These are phyloP conservation scores for Ameiurus melas DNA, from an alignment of 2,113 vertebrate genomes.

Conservation along the genomic window DNA sequence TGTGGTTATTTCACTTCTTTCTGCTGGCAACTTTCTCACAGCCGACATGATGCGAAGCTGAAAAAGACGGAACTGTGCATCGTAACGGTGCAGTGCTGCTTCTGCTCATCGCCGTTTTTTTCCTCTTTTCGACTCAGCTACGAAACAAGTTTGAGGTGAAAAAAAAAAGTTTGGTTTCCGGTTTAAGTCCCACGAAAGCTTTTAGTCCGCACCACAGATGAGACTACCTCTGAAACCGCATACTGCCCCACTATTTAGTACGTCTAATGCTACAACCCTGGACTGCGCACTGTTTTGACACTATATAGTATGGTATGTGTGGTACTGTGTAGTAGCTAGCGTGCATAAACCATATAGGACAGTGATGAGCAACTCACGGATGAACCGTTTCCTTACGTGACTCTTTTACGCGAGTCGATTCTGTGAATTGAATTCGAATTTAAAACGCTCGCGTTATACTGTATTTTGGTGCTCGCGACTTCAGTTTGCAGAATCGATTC, in stretches of 20 bases:
- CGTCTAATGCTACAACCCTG: neutral
- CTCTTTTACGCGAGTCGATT: constrained; percentile 1
- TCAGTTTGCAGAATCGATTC: neutral
- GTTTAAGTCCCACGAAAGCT: constrained; percentile 54
- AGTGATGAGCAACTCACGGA: neutral
- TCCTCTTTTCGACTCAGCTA: constrained; percentile 59
- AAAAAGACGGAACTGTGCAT: constrained; percentile 56
- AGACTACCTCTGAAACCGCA: constrained; percentile 14
- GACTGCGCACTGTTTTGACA: neutral
- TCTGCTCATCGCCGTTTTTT: constrained; percentile 48
- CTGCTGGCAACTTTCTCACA: constrained; percentile 43
- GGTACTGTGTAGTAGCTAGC: neutral
- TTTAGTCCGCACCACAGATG: constrained; percentile 15
- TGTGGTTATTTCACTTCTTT: constrained; percentile 34
- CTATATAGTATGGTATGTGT: neutral
- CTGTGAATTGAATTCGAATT: neutral
- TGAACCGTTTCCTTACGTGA: neutral
- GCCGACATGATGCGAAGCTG: constrained; percentile 56
- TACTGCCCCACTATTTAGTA: neutral
- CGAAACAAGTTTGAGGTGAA: constrained; percentile 53
- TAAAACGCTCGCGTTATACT: neutral
- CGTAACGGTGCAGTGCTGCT: constrained; percentile 29
- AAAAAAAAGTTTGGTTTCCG: constrained; percentile 61
- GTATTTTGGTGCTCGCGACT: neutral
- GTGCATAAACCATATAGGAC: neutral